Evolutionary conservation across 2,797 vertebrate genomes (phyloP).

Genomic region (Onychomys torridus): DNA sequence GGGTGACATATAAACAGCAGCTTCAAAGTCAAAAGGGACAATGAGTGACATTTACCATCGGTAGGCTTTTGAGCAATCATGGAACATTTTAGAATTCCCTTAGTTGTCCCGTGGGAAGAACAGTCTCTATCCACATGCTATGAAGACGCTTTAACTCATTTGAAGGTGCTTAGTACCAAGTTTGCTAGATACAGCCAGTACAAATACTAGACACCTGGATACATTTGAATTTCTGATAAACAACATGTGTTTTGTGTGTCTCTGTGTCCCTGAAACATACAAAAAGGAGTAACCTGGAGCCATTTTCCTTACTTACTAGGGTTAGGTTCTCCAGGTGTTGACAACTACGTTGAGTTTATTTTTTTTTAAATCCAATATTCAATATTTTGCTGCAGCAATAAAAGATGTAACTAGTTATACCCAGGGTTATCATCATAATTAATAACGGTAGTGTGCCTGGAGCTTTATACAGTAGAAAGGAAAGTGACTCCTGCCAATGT

Average conservation of each 20-base stretch:
- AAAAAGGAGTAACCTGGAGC: neutral
- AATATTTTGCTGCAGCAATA: neutral
- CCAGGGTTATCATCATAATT: too few species aligned
- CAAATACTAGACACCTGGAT: neutral
- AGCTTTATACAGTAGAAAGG: neutral
- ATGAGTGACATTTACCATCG: neutral
- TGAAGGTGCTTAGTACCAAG: neutral
- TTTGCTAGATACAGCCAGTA: neutral
- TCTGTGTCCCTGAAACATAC: neutral
- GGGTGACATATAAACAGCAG: neutral
- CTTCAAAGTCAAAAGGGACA: neutral
- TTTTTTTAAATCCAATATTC: neutral
- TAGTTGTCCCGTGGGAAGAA: neutral
- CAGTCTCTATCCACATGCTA: neutral
- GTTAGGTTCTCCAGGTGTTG: neutral
- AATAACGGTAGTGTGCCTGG: neutral
- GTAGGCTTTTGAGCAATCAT: neutral
- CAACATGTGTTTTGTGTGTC: neutral
- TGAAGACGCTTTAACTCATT: neutral
- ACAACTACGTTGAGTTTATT: neutral
- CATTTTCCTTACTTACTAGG: neutral
- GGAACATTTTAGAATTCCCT: neutral
- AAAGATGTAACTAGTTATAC: neutral
- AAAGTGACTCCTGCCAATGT: fast-evolving
- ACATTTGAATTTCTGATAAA: slow-evolving; percentile 49